Evolutionary conservation across 2,797 vertebrate species (phyloP), one percentile per base, ranked within the genome.

Genomic region (Dromococcyx pavoninus): DNA sequence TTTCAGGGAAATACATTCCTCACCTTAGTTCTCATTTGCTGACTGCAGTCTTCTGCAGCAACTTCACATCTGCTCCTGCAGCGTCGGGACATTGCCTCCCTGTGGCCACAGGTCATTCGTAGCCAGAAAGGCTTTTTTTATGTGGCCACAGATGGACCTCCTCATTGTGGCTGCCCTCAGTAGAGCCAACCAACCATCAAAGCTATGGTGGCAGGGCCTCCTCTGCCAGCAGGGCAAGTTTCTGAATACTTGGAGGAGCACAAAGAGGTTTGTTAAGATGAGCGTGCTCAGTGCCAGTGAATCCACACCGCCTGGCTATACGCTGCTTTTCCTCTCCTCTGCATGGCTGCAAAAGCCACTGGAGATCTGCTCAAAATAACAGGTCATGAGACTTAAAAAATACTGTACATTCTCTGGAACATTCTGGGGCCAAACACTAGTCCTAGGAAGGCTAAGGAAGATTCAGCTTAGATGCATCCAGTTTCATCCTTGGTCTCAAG

Each of bases 151-250:
- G 66, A 17, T 10, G 53, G 67, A 73, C 27, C 48, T 86, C 94
- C 79, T 94, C 43, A 86, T 56, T 69, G 89, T 44, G 84, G 91
- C 32, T 81, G 77, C 54, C 65, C 72, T 83, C 53, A 35, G 91
- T 56, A 88, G 51, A 56, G 27, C 46, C 75, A 78, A 53, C 35
- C 79, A 75, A 70, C 84, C 56, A 24, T 16, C 30, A 4, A 62
- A 24, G 60, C 58, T 39, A 4, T 0, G 0, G 35, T 13, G 51
- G 33, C 10, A 3, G 6, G 17, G 51, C 75, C 32, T 48, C 32
- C 39, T 43, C 78, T 48, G 77, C 56, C 83, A 74, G 44, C 50
- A 19, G 27, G 53, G 30, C 56, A 69, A 67, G 33, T 33, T 28
- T 61, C 56, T 41, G 32, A 17, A 39, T 46, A 6, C 37, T 72